phyloP scores from a whole-genome alignment of 1,140 invertebrate genomes.

The Choristoneura fumiferana region DNA sequence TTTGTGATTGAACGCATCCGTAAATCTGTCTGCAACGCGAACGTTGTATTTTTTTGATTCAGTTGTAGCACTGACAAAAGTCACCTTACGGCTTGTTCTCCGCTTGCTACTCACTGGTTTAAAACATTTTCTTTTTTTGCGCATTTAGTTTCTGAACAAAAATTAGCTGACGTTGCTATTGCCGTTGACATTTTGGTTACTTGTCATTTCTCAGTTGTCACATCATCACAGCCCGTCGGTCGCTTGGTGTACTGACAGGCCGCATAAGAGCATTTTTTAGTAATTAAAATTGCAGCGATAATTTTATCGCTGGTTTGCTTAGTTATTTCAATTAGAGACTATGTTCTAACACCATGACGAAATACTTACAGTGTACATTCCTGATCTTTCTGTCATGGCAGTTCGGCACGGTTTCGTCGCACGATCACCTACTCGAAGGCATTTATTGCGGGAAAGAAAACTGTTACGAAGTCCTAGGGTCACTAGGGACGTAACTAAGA shows the following conservation, averaged over 20 bases:
- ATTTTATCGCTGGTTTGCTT: background rate
- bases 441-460: conserved; percentile 92
- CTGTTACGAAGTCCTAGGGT: conserved; percentile 92
- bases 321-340: conserved; percentile 28
- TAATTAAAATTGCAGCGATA: background rate
- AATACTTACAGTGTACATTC: conserved; percentile 33
- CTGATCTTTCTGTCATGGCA: conserved; percentile 49
- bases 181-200: conserved; percentile 44
- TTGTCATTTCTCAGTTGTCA: no score
- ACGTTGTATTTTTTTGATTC: no score
- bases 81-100: no score
- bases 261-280: background rate
- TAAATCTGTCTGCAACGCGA: no score
- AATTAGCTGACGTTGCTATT: conserved; percentile 50
- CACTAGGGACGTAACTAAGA: conserved; percentile 85
- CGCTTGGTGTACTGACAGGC: no score
- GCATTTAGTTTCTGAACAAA: conserved; percentile 18
- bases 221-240: no score
- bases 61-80: no score
- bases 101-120: no score
- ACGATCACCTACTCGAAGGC: conserved; percentile 83
- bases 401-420: conserved; percentile 38
- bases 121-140: no score
- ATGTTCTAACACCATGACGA: conserved; percentile 54
- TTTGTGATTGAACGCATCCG: no score